Percentiles rank a stretch among this genome's conserved stretches.
These are phyloP conservation scores for Alcedo atthis DNA, from an alignment of 2,797 vertebrate genomes.

Conservation along the genomic window DNA sequence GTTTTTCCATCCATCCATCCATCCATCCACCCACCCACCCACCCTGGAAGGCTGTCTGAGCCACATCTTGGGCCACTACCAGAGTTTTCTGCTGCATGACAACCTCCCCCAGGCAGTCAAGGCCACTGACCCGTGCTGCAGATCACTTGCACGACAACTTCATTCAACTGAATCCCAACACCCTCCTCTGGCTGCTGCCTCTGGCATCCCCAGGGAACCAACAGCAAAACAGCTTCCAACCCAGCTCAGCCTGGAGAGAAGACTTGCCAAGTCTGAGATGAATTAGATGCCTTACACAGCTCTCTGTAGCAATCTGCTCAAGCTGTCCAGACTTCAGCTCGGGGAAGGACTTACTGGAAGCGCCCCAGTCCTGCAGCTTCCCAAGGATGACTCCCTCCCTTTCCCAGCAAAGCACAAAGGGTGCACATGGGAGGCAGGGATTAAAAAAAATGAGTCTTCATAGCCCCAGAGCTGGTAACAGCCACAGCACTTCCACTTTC, in stretches of 20 bases:
- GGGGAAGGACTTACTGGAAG: neutral
- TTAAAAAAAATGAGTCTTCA: neutral
- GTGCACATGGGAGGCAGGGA: neutral
- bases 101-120: fast-evolving
- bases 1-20: neutral
- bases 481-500: neutral
- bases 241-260: neutral
- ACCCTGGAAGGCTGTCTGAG: neutral
- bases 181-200: neutral
- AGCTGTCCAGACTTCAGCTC: neutral
- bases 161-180: neutral
- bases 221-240: neutral
- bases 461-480: neutral
- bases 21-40: neutral
- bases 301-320: neutral
- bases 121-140: neutral
- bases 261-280: neutral
- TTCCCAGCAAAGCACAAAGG: neutral
- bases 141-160: neutral
- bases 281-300: neutral
- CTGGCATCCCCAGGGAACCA: neutral
- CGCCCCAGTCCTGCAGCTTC: neutral
- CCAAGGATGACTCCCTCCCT: neutral
- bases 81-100: neutral
- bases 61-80: neutral